Conservation (phyloP, 2,113 vertebrate genomes). For the Nyctereutes procyonoides region DNA sequence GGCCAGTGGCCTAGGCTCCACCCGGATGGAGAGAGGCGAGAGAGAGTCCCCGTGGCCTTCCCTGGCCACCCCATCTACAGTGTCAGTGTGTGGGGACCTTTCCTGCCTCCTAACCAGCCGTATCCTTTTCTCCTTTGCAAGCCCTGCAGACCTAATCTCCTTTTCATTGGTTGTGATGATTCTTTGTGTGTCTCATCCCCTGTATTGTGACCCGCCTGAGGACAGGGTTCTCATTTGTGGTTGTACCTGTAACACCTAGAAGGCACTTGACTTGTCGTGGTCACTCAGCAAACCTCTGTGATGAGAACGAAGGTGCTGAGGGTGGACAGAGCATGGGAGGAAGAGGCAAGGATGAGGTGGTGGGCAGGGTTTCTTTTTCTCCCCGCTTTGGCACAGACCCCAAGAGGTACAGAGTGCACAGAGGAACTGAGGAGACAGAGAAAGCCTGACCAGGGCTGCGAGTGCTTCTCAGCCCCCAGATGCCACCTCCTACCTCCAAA, state of each 20-base stretch:
- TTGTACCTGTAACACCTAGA: neutral
- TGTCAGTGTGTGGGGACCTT: rapidly evolving
- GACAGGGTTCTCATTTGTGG: neutral
- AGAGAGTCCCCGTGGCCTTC: neutral
- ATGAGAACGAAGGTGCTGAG: neutral
- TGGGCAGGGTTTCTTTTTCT: neutral
- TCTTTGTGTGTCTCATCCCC: neutral
- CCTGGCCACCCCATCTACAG: neutral
- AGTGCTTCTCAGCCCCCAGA: too few species aligned
- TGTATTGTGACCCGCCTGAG: neutral
- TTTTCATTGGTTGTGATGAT: rapidly evolving
- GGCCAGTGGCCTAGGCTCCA: neutral
- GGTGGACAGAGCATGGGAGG: rapidly evolving
- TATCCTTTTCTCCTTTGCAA: neutral
- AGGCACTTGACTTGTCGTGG: neutral
- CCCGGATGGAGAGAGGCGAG: neutral
- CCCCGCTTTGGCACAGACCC: neutral
- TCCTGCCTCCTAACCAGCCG: neutral
- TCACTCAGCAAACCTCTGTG: neutral
- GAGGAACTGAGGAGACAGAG: neutral
- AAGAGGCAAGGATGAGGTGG: neutral
- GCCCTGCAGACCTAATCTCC: neutral
- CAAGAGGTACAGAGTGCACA: neutral
- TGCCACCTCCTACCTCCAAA: neutral
- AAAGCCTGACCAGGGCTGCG: too few species aligned